Percentiles rank a stretch among this genome's conserved stretches.
These are phyloP conservation scores for Eilema sororculum DNA, from an alignment of 2,888 invertebrate species.

Conservation along the genomic window DNA sequence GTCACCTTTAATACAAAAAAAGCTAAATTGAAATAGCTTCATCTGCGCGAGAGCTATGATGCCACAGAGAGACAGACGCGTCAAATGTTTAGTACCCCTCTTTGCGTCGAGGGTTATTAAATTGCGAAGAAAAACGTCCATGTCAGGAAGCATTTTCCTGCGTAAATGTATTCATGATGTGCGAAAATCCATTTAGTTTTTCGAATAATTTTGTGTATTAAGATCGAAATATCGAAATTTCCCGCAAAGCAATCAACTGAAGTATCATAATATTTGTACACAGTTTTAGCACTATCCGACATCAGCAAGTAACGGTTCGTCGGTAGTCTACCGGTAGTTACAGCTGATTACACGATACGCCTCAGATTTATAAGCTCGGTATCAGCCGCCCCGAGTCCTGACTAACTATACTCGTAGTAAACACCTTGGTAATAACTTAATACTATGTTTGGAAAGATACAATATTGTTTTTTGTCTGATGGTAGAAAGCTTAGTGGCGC, in stretches of 20 bases:
- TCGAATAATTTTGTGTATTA: not conserved
- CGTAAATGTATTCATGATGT: too few species aligned
- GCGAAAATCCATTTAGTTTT: not conserved
- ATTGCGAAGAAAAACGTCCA: too few species aligned
- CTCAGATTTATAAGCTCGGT: slow-evolving; percentile 60
- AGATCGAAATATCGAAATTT: not conserved
- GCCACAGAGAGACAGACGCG: too few species aligned
- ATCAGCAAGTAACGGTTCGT: slow-evolving; percentile 48
- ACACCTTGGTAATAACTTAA: slow-evolving; percentile 63
- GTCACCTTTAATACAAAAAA: too few species aligned
- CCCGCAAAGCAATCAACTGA: slow-evolving; percentile 4
- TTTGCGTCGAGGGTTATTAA: too few species aligned
- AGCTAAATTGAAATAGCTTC: too few species aligned
- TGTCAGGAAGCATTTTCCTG: too few species aligned
- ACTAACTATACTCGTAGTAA: slow-evolving; percentile 59
- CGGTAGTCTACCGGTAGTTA: slow-evolving; percentile 55
- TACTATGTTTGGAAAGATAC: slow-evolving; percentile 40
- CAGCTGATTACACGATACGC: slow-evolving; percentile 65
- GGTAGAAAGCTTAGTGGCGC: not conserved
- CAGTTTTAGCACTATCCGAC: slow-evolving; percentile 42
- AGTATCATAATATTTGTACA: slow-evolving; percentile 16
- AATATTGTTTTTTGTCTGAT: not conserved
- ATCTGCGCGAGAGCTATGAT: too few species aligned
- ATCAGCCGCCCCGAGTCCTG: slow-evolving; percentile 50
- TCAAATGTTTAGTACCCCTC: too few species aligned